Conservation (phyloP, 2,797 vertebrate species). For the Gallinago stenura region DNA sequence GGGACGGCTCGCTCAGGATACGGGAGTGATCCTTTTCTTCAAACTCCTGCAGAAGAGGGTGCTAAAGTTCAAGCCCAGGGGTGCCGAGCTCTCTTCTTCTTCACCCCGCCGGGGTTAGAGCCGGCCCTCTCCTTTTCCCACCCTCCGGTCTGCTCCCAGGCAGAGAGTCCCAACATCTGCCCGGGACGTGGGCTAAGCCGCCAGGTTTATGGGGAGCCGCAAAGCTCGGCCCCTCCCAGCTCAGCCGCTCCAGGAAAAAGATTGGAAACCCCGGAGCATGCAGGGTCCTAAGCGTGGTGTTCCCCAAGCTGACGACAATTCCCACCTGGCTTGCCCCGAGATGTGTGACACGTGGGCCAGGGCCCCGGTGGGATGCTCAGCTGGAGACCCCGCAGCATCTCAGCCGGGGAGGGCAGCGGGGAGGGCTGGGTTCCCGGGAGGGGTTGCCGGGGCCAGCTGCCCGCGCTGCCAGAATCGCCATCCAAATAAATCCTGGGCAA, state of each 20-base stretch:
- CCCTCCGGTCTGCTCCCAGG: background rate
- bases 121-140: background rate
- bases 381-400: background rate
- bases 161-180: slow-evolving; percentile 79
- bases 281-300: slow-evolving; percentile 55
- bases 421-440: background rate
- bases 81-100: background rate
- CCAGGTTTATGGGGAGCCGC: slow-evolving; percentile 74
- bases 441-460: background rate
- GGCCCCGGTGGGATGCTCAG: background rate
- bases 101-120: background rate
- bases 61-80: slow-evolving; percentile 58
- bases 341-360: background rate
- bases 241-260: slow-evolving; percentile 52
- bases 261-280: slow-evolving; percentile 17
- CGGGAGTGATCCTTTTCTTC: background rate
- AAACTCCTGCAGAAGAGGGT: slow-evolving; percentile 49
- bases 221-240: slow-evolving; percentile 74
- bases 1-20: background rate
- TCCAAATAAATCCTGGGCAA: background rate
- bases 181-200: slow-evolving; percentile 26
- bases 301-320: fast-evolving
- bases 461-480: background rate
- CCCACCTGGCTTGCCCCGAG: background rate
- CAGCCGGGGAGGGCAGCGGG: background rate